phyloP scores from a whole-genome alignment of 2,888 invertebrate genomes.

The Dione juno region DNA sequence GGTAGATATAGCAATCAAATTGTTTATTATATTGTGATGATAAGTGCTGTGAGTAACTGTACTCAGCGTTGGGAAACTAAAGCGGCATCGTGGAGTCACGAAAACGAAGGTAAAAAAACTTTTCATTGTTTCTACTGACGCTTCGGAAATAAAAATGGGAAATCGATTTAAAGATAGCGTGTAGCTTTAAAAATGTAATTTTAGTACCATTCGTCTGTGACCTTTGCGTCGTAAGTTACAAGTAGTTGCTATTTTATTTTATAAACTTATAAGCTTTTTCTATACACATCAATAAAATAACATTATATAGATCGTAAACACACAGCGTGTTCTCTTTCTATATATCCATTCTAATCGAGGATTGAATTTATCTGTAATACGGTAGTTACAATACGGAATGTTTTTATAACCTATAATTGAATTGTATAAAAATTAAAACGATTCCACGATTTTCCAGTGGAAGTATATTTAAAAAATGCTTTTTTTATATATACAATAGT shows the following conservation, averaged over 20 bases:
- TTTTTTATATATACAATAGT: no score
- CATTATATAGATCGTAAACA: conserved; percentile 18
- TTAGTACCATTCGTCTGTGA: background rate
- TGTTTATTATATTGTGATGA: conserved; percentile 81
- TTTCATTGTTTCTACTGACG: conserved; percentile 73
- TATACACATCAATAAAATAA: conserved; percentile 8
- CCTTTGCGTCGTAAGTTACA: conserved; percentile 2
- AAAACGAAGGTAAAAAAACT: conserved; percentile 82
- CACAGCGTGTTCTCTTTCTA: background rate
- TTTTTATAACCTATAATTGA: conserved; percentile 12
- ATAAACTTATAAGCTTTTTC: conserved; percentile 15
- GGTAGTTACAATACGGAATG: background rate
- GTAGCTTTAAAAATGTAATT: conserved; percentile 21
- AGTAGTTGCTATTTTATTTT: background rate
- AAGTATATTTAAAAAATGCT: background rate
- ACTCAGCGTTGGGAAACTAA: conserved; percentile 81
- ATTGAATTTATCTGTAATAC: background rate
- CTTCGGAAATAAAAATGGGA: conserved; percentile 59
- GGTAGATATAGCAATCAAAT: conserved; percentile 68
- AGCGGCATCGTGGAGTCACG: conserved; percentile 85
- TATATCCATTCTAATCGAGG: background rate
- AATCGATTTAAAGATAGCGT: conserved; percentile 55
- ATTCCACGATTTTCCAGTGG: background rate
- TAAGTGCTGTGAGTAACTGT: conserved; percentile 83
- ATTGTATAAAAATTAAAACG: background rate